Evolutionary conservation across 2,113 vertebrate genomes (phyloP), one percentile per base, ranked within the genome.

Genomic region (Laticauda laticaudata): DNA sequence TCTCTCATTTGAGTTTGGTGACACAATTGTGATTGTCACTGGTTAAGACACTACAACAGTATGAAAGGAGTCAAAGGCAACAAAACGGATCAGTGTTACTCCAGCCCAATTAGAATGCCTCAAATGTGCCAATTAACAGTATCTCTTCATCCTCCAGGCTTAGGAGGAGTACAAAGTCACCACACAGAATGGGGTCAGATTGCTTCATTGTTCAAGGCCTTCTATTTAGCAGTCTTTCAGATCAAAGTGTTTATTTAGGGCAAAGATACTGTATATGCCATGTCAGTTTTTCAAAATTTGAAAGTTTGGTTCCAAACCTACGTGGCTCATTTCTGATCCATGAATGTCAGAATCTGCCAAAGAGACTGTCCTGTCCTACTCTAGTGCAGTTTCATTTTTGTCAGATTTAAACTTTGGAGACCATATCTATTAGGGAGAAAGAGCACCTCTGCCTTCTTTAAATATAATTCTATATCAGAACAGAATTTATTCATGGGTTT

Each of bases 1-100:
- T 91, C 2, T 0, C 24, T 0, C 0, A 90, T 87, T 53, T 93
- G 92, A 90, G 88, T 93, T 91, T 96, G 95, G 96, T 97, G 92
- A 96, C 95, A 94, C 94, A 93, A 93, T 93, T 95, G 93, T 94
- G 93, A 95, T 95, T 94, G 96, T 96, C 92, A 95, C 45, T 96
- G 96, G 90, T 96, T 94, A 94, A 96, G 75, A 90, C 56, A 91
- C 81, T 48, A 61, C 56, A 86, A 75, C 92, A 87, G 87, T 56
- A 56, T 55, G 93, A 91, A 93, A 64, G 88, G 3, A 85, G 57
- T 48, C 93, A 88, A 39, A 91, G 94, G 95, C 94, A 95, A 92
- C 95, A 87, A 93, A 93, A 85, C 86, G 91, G 91, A 92, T 94
- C 94, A 93, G 7, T 29, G 87, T 90, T 95, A 87, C 0, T 0